These are phyloP conservation scores for Craterocephalus amniculus DNA, from an alignment of 2,797 vertebrate genomes.

Conservation along the genomic window DNA sequence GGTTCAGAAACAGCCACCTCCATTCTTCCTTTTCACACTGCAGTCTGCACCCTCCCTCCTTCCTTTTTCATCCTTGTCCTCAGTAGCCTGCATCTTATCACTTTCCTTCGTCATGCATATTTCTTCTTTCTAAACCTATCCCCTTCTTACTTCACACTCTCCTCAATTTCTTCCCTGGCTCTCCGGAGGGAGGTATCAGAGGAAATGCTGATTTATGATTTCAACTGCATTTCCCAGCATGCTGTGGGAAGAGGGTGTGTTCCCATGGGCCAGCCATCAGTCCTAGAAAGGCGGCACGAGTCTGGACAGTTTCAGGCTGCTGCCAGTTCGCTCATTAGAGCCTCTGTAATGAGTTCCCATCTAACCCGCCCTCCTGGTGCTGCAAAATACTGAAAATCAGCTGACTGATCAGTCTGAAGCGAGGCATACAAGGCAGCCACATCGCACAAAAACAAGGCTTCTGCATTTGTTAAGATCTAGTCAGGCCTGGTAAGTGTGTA, in stretches of 20 bases:
- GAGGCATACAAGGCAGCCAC: not conserved
- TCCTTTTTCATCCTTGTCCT: constrained; percentile 4
- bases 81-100: constrained; percentile 24
- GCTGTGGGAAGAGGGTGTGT: constrained; percentile 38
- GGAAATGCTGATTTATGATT: constrained; percentile 56
- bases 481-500: not conserved
- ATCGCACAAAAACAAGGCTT: constrained; percentile 10
- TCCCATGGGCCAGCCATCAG: constrained; percentile 60
- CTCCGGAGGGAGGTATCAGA: not conserved
- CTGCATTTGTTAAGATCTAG: constrained; percentile 1
- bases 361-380: constrained; percentile 44
- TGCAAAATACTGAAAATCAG: constrained; percentile 18
- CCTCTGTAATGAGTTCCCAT: constrained; percentile 61
- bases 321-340: constrained; percentile 60
- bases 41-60: constrained; percentile 24
- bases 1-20: constrained; percentile 13
- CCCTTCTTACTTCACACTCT: not conserved
- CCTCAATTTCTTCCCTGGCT: not conserved
- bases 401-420: constrained; percentile 29
- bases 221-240: constrained; percentile 46
- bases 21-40: constrained; percentile 1
- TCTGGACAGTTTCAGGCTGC: constrained; percentile 64
- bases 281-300: constrained; percentile 51
- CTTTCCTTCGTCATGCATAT: constrained; percentile 1
- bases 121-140: not conserved